Base-by-base conservation (phyloP, 2,113 vertebrate genomes). In the Pseudorhombus dupliciocellatus region DNA sequence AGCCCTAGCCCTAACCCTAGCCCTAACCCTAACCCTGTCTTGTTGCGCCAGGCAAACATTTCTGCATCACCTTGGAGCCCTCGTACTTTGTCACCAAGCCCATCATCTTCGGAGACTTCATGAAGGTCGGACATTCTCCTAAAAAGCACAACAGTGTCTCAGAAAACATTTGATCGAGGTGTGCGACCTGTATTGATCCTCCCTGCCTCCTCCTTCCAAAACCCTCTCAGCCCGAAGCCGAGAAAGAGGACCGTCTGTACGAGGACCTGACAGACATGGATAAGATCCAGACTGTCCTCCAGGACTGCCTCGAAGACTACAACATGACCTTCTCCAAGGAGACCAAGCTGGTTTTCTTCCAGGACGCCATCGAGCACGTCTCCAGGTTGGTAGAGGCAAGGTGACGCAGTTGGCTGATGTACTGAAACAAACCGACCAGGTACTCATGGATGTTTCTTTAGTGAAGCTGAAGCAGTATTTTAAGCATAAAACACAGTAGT, bases 281-380 rank as follows among this genome's bases (percentile, higher is more conserved):
- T 12, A 95, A 95, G 84, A 92, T 96, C 6, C 89, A 89, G 42
- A 75, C 75, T 25, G 92, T 95, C 77, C 92, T 97, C 24, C 94
- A 94, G 70, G 95, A 96, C 65, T 96, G 96, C 66, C 92, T 96
- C 3, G 93, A 95, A 57, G 94, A 96, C 84, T 96, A 96, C 83
- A 96, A 94, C 79, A 77, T 94, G 69, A 89, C 75, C 74, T 94
- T 93, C 51, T 87, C 95, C 61, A 96, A 97, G 75, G 95, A 96
- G 74, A 92, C 90, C 40, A 95, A 94, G 86, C 77, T 96, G 58
- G 95, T 96, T 14, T 97, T 96, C 83, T 96, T 96, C 85, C 95
- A 95, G 81, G 96, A 97, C 79, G 95, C 96, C 20, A 57, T 96
- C 34, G 95, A 96, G 67, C 96, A 97, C 44, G 94, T 96, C 59